Evolutionary conservation across 1,140 invertebrate species (phyloP).

Genomic region (Linepithema humile): DNA sequence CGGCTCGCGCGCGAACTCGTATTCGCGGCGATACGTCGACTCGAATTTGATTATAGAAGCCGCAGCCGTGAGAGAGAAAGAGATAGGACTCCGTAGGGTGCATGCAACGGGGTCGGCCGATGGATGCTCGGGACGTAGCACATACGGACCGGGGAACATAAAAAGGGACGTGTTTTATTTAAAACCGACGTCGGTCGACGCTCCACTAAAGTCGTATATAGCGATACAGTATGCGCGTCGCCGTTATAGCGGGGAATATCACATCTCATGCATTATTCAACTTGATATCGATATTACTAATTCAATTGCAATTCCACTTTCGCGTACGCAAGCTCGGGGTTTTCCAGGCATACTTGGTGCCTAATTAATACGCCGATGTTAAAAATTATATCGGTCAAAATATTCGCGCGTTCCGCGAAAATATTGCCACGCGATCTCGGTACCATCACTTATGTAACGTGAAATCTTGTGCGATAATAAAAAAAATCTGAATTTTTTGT

Average conservation of each 20-base stretch:
- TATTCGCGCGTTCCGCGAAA: constrained; percentile 49
- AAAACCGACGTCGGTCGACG: constrained; percentile 45
- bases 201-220: constrained; percentile 41
- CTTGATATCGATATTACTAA: constrained; percentile 66
- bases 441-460: neutral
- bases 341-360: constrained; percentile 55
- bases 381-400: constrained; percentile 55
- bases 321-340: constrained; percentile 26
- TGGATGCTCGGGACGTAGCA: neutral
- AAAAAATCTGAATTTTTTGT: neutral
- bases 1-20: constrained; percentile 1
- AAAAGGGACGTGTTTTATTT: constrained; percentile 54
- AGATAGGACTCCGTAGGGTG: constrained; percentile 26
- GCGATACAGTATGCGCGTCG: constrained; percentile 24
- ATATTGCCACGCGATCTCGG: neutral
- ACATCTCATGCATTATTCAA: constrained; percentile 68
- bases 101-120: constrained; percentile 14
- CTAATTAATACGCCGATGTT: constrained; percentile 66
- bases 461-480: neutral
- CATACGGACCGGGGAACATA: constrained; percentile 23
- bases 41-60: constrained; percentile 64
- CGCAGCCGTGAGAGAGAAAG: neutral
- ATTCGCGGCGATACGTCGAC: constrained; percentile 60
- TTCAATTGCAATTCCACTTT: constrained; percentile 68
- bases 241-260: constrained; percentile 61